These are phyloP conservation scores for Hippocampus zosterae DNA, from an alignment of 2,113 vertebrate genomes.

Conservation along the genomic window DNA sequence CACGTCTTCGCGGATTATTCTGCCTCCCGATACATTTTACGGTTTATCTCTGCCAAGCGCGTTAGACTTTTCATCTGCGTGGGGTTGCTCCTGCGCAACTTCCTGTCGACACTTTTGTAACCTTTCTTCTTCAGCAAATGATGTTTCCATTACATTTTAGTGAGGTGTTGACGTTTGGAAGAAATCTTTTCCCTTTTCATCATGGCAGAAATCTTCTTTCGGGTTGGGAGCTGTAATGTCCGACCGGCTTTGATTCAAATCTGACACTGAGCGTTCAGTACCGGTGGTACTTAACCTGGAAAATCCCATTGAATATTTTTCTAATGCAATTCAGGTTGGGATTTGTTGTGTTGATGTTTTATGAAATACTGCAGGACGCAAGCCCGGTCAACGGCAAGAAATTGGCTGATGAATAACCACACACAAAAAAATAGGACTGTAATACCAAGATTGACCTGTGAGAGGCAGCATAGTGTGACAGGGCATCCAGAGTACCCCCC, in stretches of 20 bases:
- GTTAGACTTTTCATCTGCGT: not conserved
- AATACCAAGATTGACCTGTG: too few species aligned
- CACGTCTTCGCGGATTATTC: slow-evolving; percentile 8
- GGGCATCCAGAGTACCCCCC: not conserved
- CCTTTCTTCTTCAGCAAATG: not conserved
- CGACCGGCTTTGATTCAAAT: not conserved
- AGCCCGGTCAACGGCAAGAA: not conserved
- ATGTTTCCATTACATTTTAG: not conserved
- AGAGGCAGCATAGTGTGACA: too few species aligned
- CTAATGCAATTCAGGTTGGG: not conserved
- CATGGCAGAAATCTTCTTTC: not conserved
- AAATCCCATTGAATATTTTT: not conserved
- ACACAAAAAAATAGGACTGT: too few species aligned
- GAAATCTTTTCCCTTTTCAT: not conserved
- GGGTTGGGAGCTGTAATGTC: not conserved
- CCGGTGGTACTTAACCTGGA: not conserved
- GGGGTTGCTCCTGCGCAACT: not conserved
- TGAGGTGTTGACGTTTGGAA: not conserved
- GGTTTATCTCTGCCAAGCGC: slow-evolving; percentile 5
- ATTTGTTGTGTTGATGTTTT: not conserved
- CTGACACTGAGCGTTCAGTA: not conserved
- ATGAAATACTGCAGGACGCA: not conserved
- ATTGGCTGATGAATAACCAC: not conserved
- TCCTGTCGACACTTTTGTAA: not conserved
- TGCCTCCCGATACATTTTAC: slow-evolving; percentile 4